A percentile compares a stretch with the other conserved stretches of the same genome.
Conservation (phyloP, 2,888 invertebrate species). For the Melangyna quadrimaculata region DNA sequence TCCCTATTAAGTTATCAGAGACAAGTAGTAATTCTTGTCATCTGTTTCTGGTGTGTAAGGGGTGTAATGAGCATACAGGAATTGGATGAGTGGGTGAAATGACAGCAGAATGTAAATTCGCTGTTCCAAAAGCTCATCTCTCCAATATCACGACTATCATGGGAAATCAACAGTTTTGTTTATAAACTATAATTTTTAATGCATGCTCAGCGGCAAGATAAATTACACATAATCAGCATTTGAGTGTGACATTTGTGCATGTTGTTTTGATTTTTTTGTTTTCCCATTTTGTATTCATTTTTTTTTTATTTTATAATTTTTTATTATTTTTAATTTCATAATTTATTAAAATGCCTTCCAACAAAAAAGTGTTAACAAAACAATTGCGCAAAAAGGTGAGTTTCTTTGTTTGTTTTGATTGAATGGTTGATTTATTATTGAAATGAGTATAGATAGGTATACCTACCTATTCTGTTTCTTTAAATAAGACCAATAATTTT, state of each 20-base stretch:
- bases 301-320: background rate
- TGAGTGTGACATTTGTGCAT: background rate
- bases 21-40: background rate
- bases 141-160: background rate
- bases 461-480: background rate
- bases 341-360: background rate
- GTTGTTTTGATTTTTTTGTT: background rate
- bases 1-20: background rate
- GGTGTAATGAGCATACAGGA: slow-evolving; percentile 10
- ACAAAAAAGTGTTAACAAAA: slow-evolving; percentile 9
- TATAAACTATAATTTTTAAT: background rate
- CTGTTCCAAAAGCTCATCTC: slow-evolving; percentile 28
- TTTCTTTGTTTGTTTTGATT: background rate
- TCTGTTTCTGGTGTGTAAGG: slow-evolving; percentile 18
- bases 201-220: background rate
- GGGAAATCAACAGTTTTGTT: slow-evolving; percentile 50
- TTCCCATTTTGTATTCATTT: background rate
- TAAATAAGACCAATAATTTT: background rate
- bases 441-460: background rate
- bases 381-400: slow-evolving; percentile 37
- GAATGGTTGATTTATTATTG: background rate
- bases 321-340: background rate
- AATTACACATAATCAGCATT: background rate
- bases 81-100: background rate
- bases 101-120: slow-evolving; percentile 15